Evolutionary conservation across 2,888 invertebrate genomes (phyloP).

Genomic region (Gymnoscelis rufifasciata): DNA sequence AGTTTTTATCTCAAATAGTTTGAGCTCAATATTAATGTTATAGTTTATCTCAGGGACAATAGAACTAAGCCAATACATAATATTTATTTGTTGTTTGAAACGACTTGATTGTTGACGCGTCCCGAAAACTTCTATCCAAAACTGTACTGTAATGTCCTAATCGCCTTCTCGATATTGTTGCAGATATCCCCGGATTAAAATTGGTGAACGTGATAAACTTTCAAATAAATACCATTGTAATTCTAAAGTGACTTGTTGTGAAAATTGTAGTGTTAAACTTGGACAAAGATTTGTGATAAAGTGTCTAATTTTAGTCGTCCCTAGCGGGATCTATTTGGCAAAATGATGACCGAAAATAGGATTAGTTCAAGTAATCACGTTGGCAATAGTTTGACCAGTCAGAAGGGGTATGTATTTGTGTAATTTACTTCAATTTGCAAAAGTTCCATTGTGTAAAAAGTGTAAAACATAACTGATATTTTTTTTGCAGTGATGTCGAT

Average conservation of each 20-base stretch:
- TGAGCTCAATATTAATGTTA: not conserved
- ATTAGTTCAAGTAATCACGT: constrained; percentile 84
- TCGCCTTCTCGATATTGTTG: constrained; percentile 43
- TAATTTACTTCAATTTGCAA: constrained; percentile 2
- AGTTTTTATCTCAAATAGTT: not conserved
- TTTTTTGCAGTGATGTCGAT: constrained; percentile 80
- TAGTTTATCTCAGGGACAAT: constrained; percentile 6
- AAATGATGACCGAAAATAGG: constrained; percentile 88
- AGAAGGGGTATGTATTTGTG: constrained; percentile 76
- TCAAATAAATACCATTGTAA: constrained; percentile 61
- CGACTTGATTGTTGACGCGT: constrained; percentile 72
- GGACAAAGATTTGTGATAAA: constrained; percentile 69
- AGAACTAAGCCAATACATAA: constrained; percentile 7
- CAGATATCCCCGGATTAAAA: constrained; percentile 72
- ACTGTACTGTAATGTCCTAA: constrained; percentile 18
- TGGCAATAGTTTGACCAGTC: constrained; percentile 77
- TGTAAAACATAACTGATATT: constrained; percentile 4
- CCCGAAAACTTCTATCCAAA: constrained; percentile 33
- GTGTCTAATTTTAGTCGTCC: constrained; percentile 75
- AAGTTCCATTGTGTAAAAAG: not conserved
- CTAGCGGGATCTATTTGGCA: constrained; percentile 67
- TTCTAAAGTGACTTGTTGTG: constrained; percentile 72
- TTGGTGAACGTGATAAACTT: constrained; percentile 76
- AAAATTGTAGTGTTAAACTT: constrained; percentile 74
- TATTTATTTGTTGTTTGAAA: constrained; percentile 44